Base-by-base conservation (phyloP, 1,140 invertebrate species). In the Drosophila aff. region DNA sequence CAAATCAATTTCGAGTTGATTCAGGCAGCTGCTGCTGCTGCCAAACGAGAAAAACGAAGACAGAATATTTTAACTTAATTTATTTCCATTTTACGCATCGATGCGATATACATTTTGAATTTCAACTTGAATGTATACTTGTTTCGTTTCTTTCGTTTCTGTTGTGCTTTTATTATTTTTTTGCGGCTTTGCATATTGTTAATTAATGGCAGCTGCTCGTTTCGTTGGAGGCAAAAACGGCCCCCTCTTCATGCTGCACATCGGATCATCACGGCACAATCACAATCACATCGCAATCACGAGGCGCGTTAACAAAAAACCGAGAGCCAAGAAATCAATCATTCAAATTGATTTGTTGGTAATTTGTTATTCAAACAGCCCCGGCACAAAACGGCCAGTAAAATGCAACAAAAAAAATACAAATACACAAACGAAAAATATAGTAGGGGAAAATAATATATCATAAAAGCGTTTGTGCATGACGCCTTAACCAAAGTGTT, bases 21-120 rank as follows among this genome's bases (percentile, higher is more conserved):
- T 59, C 46, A 31, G 50, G 60, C 82, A 59, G 60, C 82, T 52
- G 82, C 69, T 77, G 82, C 69, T 52, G 82, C 69, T 77, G 82
- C 69, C 79, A 80, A 83, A 79, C 65, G 52, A 84, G 63, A 85
- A 81, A 91, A 74, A 91, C 82, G 78, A 86, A 82, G 55, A 64
- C 84, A 89, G 84, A 89, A 89, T 89, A 89, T 89, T 89, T 89
- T 89, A 89, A 65, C 69, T 89, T 90, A 89, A 89, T 89, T 89
- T 84, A 89, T 89, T 89, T 89, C 80, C 79, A 81, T 72, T 79
- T 79, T 79, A 79, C 76, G 76, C 76, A 78, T 72, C 58, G 63
- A 57, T 74, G 65, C 65, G 65, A 79, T 79, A 79, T 63, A 73
- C 59, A 50, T 72, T 77, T 77, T 68, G 74, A 61, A 58, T 78